Percentiles rank a stretch among this genome's conserved stretches.
Conservation (phyloP, 2,888 invertebrate genomes). For the Parnassius apollo region DNA sequence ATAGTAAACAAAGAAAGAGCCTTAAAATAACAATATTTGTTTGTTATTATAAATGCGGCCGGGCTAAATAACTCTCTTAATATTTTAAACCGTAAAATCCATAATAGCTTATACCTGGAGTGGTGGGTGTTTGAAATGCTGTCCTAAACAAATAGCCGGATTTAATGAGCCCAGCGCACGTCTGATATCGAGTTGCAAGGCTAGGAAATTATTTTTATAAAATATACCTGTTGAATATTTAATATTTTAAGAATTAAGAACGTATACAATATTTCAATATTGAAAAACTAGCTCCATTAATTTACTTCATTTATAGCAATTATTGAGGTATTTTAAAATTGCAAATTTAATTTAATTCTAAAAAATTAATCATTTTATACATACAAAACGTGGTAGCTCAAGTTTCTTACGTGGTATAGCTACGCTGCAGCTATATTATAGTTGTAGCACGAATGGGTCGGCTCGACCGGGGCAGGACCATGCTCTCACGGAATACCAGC, state of each 20-base stretch:
- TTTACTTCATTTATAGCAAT: too few relatives aligned
- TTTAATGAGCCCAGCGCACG: conserved; percentile 68
- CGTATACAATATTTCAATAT: too few relatives aligned
- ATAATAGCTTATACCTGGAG: conserved; percentile 67
- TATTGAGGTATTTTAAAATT: too few relatives aligned
- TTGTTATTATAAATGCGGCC: conserved; percentile 65
- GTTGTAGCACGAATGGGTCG: too few relatives aligned
- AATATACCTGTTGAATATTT: not conserved
- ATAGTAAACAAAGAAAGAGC: not conserved
- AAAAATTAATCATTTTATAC: too few relatives aligned
- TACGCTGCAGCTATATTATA: too few relatives aligned
- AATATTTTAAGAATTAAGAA: not conserved
- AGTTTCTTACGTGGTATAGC: too few relatives aligned
- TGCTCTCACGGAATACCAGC: too few relatives aligned
- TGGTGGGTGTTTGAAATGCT: conserved; percentile 69
- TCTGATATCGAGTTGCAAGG: conserved; percentile 34
- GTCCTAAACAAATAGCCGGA: conserved; percentile 75
- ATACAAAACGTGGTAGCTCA: too few relatives aligned
- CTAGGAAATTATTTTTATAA: conserved; percentile 4
- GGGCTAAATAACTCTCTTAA: conserved; percentile 66
- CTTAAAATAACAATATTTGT: conserved; percentile 1
- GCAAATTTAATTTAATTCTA: too few relatives aligned
- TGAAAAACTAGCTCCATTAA: too few relatives aligned
- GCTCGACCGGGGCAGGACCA: too few relatives aligned
- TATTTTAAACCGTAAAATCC: conserved; percentile 75